Conservation (phyloP, 2,113 vertebrate genomes). For the Hemibagrus wyckioides region DNA sequence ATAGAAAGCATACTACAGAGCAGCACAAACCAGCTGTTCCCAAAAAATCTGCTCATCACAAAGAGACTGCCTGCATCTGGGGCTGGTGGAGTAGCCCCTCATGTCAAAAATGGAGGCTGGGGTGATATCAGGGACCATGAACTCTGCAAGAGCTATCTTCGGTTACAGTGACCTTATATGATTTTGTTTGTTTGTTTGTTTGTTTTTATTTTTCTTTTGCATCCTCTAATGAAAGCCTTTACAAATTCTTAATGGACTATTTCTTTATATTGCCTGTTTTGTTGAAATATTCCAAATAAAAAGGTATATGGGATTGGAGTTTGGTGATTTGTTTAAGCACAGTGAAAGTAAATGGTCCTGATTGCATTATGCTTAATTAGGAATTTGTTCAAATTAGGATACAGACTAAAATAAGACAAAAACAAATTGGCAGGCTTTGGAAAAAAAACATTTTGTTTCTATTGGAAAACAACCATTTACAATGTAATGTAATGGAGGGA, state of each 20-base stretch:
- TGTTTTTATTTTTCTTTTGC: conserved; percentile 73
- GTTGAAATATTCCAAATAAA: conserved; percentile 77
- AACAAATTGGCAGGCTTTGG: neutral
- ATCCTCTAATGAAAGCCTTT: conserved; percentile 78
- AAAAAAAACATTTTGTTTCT: neutral
- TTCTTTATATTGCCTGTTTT: conserved; percentile 81
- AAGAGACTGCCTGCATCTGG: conserved; percentile 84
- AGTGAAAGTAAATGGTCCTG: neutral
- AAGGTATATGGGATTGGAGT: conserved; percentile 70
- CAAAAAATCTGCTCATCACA: conserved; percentile 82
- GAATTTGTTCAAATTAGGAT: neutral
- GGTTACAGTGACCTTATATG: conserved; percentile 87
- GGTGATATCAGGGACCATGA: conserved; percentile 98
- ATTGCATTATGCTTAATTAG: neutral
- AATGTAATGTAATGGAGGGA: no score
- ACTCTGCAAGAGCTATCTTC: conserved; percentile 96
- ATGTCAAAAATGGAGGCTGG: conserved; percentile 98
- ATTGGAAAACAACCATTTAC: neutral
- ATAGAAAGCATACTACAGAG: conserved; percentile 87
- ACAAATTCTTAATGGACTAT: conserved; percentile 75
- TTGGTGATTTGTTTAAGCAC: conserved; percentile 65
- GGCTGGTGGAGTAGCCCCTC: conserved; percentile 83
- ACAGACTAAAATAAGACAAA: neutral
- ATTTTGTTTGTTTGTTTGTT: conserved; percentile 59
- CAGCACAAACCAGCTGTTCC: conserved; percentile 89